Evolutionary conservation across 2,113 vertebrate species (phyloP).

Genomic region (Merops nubicus): DNA sequence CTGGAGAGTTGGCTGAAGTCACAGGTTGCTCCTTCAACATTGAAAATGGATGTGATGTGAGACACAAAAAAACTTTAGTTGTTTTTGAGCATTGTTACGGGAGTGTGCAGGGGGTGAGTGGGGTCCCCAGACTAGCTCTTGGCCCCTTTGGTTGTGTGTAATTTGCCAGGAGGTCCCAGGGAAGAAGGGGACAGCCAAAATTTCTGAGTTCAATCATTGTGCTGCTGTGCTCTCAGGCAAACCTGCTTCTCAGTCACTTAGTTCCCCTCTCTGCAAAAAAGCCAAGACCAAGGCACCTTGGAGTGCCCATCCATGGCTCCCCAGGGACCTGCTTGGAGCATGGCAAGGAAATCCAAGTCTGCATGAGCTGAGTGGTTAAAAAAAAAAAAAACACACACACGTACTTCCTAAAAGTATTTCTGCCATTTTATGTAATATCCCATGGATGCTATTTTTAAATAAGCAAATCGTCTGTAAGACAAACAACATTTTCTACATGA

Average conservation of each 20-base stretch:
- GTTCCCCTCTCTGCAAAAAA: neutral
- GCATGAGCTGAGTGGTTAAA: neutral
- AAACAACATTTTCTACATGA: neutral
- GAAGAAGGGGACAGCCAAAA: neutral
- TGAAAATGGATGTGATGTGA: neutral
- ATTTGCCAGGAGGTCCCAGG: accelerated
- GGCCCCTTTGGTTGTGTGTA: accelerated
- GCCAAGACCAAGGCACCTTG: neutral
- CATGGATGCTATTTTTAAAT: neutral
- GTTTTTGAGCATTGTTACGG: neutral
- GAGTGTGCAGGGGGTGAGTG: accelerated
- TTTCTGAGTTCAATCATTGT: neutral
- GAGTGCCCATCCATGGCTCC: neutral
- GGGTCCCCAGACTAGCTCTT: accelerated
- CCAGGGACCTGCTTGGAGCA: neutral
- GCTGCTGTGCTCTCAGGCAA: neutral
- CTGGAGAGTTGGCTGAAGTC: neutral
- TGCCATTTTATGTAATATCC: neutral
- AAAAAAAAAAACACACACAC: neutral
- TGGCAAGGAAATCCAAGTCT: neutral
- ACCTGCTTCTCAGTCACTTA: neutral
- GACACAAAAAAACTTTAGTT: neutral
- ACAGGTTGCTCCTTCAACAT: neutral
- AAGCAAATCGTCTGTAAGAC: neutral
- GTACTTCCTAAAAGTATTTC: neutral